Conservation (phyloP, 2,888 invertebrate species). For the Microctonus aethiopoides region DNA sequence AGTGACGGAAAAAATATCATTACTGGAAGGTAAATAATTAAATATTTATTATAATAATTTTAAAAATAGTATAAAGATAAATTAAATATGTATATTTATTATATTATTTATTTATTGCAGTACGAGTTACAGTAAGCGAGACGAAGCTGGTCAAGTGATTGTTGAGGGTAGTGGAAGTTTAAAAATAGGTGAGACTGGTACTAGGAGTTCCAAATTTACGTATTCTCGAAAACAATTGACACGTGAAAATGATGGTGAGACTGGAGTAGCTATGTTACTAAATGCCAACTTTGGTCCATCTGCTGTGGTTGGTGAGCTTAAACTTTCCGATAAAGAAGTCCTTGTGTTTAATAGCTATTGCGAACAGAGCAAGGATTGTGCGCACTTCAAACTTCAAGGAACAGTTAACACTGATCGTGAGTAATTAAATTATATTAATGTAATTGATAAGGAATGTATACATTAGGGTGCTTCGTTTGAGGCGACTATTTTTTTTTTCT, state of each 20-base stretch:
- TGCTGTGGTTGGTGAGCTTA: conserved; percentile 77
- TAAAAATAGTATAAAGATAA: neutral
- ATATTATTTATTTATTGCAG: conserved; percentile 60
- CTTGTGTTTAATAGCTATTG: conserved; percentile 79
- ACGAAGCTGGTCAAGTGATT: conserved; percentile 76
- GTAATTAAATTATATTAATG: no score
- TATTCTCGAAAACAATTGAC: conserved; percentile 74
- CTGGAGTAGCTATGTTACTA: conserved; percentile 76
- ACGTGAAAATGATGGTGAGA: conserved; percentile 74
- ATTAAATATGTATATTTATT: conserved; percentile 6
- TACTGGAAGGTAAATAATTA: conserved; percentile 76
- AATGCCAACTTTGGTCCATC: conserved; percentile 78
- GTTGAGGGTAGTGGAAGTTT: conserved; percentile 82
- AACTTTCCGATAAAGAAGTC: conserved; percentile 79
- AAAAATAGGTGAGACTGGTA: conserved; percentile 74
- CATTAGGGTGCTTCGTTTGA: no score
- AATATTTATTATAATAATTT: conserved; percentile 22
- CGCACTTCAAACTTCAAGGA: conserved; percentile 77
- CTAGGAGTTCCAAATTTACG: conserved; percentile 80
- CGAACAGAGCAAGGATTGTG: conserved; percentile 83
- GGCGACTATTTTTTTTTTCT: no score
- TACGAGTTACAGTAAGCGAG: conserved; percentile 77
- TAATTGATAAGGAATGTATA: no score
- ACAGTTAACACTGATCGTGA: conserved; percentile 60
- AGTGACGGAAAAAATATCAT: conserved; percentile 76